Percentiles rank a stretch among this genome's conserved stretches.
Evolutionary conservation across 1,140 invertebrate genomes (phyloP).

Genomic region (Pomacea maculata): DNA sequence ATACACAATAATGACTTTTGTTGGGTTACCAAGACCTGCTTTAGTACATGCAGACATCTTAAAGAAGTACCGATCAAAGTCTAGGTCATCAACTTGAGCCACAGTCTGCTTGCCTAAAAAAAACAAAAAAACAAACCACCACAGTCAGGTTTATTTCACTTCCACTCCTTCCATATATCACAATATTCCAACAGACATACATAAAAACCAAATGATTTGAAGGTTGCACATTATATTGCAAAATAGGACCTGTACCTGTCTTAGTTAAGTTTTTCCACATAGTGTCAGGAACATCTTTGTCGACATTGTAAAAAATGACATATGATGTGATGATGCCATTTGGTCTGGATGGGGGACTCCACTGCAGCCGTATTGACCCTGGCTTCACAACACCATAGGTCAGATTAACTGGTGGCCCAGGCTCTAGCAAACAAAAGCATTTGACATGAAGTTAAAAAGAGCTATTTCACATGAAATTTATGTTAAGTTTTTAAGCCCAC

Average conservation of each 20-base stretch:
- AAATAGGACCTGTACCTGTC: neutral
- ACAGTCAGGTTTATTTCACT: too few relatives aligned
- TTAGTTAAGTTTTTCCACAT: slow-evolving; percentile 37
- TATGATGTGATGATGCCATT: slow-evolving; percentile 53
- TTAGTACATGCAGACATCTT: slow-evolving; percentile 41
- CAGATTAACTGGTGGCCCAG: slow-evolving; percentile 42
- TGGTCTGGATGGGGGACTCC: slow-evolving; percentile 44
- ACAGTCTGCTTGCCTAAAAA: slow-evolving; percentile 20
- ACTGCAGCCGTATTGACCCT: slow-evolving; percentile 35
- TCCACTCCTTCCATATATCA: neutral
- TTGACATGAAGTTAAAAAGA: too few relatives aligned
- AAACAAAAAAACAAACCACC: too few relatives aligned
- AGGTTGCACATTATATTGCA: neutral
- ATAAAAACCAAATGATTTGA: neutral
- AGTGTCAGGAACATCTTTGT: slow-evolving; percentile 30
- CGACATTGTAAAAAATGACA: slow-evolving; percentile 43
- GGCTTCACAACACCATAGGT: slow-evolving; percentile 26
- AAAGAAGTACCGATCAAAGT: slow-evolving; percentile 33
- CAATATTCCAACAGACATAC: neutral
- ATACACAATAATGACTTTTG: slow-evolving; percentile 25
- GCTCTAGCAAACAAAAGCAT: slow-evolving; percentile 28
- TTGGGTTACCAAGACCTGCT: slow-evolving; percentile 28
- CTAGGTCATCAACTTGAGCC: slow-evolving; percentile 24
- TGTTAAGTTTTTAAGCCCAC: too few relatives aligned
- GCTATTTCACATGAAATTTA: too few relatives aligned